Conservation (phyloP, 2,888 invertebrate genomes). For the Carabus problematicus region DNA sequence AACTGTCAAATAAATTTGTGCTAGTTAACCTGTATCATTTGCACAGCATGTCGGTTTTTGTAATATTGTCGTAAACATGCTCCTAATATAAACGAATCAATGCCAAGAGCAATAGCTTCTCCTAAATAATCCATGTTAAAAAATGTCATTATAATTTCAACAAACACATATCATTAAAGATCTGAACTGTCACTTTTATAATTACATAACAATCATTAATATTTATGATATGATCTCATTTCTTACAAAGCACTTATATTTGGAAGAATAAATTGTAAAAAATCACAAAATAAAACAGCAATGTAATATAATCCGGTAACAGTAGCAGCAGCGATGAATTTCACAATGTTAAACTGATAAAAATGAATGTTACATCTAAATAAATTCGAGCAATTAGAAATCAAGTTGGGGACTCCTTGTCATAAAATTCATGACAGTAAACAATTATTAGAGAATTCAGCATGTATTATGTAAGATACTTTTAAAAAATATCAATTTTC, state of each 20-base stretch:
- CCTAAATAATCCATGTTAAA: constrained; percentile 76
- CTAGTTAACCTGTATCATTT: constrained; percentile 71
- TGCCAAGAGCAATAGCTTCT: constrained; percentile 75
- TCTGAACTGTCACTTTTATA: neutral
- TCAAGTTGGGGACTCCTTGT: too few species aligned
- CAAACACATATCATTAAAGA: constrained; percentile 5
- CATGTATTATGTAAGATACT: too few species aligned
- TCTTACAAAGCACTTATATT: neutral
- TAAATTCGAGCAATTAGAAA: too few species aligned
- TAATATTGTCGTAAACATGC: constrained; percentile 78
- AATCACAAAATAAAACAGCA: neutral
- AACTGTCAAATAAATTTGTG: constrained; percentile 33
- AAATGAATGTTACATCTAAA: too few species aligned
- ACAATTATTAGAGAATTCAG: too few species aligned
- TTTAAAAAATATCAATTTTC: too few species aligned
- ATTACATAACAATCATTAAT: constrained; percentile 9
- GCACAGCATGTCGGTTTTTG: constrained; percentile 75
- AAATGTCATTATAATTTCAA: constrained; percentile 28
- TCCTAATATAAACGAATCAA: constrained; percentile 77
- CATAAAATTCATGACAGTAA: too few species aligned
- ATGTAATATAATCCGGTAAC: neutral
- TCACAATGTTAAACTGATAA: too few species aligned
- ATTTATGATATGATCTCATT: constrained; percentile 12
- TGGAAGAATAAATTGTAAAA: constrained; percentile 9
- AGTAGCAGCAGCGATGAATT: too few species aligned